Evolutionary conservation across 2,113 vertebrate species (phyloP).

Genomic region (Malurus cyaneus): DNA sequence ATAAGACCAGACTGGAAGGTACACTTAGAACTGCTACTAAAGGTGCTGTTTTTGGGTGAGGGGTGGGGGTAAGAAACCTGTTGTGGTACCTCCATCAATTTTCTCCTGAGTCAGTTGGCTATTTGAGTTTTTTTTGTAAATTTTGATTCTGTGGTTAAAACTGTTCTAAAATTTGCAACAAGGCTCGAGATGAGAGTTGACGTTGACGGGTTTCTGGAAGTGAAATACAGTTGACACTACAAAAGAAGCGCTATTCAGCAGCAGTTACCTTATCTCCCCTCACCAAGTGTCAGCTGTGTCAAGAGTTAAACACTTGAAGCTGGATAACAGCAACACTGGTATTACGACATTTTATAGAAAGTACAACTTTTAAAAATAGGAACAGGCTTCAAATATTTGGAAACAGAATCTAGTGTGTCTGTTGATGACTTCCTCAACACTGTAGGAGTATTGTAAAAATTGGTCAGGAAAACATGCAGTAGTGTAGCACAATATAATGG

Average conservation of each 20-base stretch:
- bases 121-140: not conserved
- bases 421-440: not conserved
- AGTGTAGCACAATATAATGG: not conserved
- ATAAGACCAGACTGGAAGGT: not conserved
- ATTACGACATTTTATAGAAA: not conserved
- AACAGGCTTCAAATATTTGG: not conserved
- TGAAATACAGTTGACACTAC: not conserved
- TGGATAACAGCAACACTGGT: not conserved
- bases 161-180: not conserved
- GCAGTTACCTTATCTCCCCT: not conserved
- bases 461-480: not conserved
- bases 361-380: not conserved
- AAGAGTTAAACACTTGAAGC: not conserved
- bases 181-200: not conserved
- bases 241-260: not conserved
- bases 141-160: not conserved
- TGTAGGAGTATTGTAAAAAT: not conserved
- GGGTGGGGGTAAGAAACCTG: not conserved
- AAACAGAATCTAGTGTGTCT: not conserved
- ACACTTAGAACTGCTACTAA: not conserved
- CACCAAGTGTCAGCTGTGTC: not conserved
- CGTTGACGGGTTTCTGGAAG: not conserved
- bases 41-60: not conserved
- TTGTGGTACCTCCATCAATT: rapidly evolving
- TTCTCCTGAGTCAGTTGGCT: not conserved